Evolutionary conservation across 2,113 vertebrate species (phyloP).

Genomic region (Pedetes capensis): DNA sequence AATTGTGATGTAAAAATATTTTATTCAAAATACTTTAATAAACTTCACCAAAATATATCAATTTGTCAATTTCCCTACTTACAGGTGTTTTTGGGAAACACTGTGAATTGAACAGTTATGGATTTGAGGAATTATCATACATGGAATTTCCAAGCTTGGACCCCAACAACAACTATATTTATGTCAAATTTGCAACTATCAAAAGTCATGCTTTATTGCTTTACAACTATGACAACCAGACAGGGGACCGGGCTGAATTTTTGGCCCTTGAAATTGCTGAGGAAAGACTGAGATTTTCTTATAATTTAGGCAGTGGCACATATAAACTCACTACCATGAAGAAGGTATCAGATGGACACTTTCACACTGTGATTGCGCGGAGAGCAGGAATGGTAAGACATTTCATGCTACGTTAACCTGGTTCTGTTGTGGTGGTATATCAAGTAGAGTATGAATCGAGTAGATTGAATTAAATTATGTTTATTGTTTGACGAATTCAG

Average conservation of each 20-base stretch:
- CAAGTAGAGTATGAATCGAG: background rate
- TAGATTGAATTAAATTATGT: rapidly evolving
- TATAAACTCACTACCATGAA: slow-evolving; percentile 94
- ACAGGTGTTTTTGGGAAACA: slow-evolving; percentile 98
- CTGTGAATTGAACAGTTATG: slow-evolving; percentile 97
- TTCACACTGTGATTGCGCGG: slow-evolving; percentile 96
- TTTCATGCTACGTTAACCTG: background rate
- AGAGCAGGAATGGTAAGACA: slow-evolving; percentile 95
- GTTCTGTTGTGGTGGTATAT: background rate
- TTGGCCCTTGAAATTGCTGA: slow-evolving; percentile 93
- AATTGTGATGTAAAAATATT: background rate
- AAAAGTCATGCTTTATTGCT: slow-evolving; percentile 91
- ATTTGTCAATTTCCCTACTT: slow-evolving; percentile 52
- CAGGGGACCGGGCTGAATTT: slow-evolving; percentile 94
- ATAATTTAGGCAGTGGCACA: slow-evolving; percentile 93
- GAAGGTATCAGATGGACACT: slow-evolving; percentile 94
- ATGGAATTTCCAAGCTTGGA: slow-evolving; percentile 99
- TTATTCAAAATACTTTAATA: background rate
- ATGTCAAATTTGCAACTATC: slow-evolving; percentile 97
- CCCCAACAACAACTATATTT: slow-evolving; percentile 98
- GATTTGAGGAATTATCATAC: slow-evolving; percentile 96
- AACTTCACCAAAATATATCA: background rate
- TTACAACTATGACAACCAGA: slow-evolving; percentile 97
- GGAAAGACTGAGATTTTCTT: slow-evolving; percentile 93
- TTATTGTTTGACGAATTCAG: slow-evolving; percentile 50